These are phyloP conservation scores for Nyctibius bracteatus DNA, from an alignment of 2,113 vertebrate species.

Conservation along the genomic window DNA sequence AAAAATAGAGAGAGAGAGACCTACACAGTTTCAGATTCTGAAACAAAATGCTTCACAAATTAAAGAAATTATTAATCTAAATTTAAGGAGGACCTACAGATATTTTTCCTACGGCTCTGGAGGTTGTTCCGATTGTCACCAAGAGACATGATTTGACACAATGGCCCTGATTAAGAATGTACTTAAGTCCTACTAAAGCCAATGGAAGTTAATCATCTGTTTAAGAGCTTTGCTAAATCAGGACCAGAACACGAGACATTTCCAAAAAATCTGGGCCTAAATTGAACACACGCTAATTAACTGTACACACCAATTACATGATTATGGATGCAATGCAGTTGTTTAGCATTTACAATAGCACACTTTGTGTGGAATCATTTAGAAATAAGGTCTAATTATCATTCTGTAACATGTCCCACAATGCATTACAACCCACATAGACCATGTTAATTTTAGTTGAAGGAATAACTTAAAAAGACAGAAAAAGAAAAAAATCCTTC, in stretches of 20 bases:
- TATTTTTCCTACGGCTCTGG: background rate
- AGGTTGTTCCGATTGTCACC: slow-evolving; percentile 44
- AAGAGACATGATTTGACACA: slow-evolving; percentile 48
- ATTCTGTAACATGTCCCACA: slow-evolving; percentile 35
- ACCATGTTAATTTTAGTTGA: background rate
- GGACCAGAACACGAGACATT: slow-evolving; percentile 60
- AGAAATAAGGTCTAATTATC: slow-evolving; percentile 51
- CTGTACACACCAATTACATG: slow-evolving; percentile 38
- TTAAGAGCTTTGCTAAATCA: slow-evolving; percentile 69
- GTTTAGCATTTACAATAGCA: slow-evolving; percentile 44
- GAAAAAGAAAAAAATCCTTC: background rate
- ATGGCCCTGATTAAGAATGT: slow-evolving; percentile 55
- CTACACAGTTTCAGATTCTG: background rate
- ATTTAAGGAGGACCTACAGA: slow-evolving; percentile 4
- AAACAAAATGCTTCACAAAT: background rate
- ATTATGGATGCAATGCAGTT: slow-evolving; percentile 42
- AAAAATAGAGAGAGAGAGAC: background rate
- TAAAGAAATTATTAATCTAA: background rate
- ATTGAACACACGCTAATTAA: slow-evolving; percentile 38
- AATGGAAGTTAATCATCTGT: slow-evolving; percentile 62
- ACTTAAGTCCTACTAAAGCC: slow-evolving; percentile 65
- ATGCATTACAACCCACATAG: background rate
- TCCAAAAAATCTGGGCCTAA: slow-evolving; percentile 59
- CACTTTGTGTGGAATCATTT: slow-evolving; percentile 19
- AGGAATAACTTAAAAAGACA: background rate